Conservation (phyloP, 2,888 invertebrate genomes). For the Agonopterix alstromeriana region DNA sequence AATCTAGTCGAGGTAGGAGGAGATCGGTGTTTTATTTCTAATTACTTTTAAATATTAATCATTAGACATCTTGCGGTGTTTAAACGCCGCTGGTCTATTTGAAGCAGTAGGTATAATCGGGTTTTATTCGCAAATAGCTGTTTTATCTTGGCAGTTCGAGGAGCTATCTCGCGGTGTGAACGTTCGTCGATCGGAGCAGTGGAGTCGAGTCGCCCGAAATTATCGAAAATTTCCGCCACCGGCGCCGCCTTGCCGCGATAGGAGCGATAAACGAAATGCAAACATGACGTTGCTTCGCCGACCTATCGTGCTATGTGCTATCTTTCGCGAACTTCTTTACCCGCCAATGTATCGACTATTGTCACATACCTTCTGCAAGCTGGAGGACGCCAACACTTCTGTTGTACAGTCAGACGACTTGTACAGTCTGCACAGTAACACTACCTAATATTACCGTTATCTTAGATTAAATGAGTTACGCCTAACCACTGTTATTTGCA, state of each 20-base stretch:
- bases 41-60: no score
- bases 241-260: conserved; percentile 23
- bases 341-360: not conserved
- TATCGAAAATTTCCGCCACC: conserved; percentile 48
- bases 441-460: no score
- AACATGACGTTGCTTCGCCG: conserved; percentile 16
- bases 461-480: no score
- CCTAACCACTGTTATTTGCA: no score
- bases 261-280: conserved; percentile 40
- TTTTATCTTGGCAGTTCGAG: conserved; percentile 23
- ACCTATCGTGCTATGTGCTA: not conserved
- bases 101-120: not conserved
- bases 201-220: conserved; percentile 27
- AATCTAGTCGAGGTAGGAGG: no score
- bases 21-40: no score
- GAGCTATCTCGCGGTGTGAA: conserved; percentile 26
- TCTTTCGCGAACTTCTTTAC: not conserved
- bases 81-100: not conserved
- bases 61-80: not conserved
- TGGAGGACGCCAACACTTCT: no score
- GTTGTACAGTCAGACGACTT: no score
- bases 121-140: conserved; percentile 13
- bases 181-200: conserved; percentile 21
- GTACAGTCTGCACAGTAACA: no score
- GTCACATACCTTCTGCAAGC: no score